These are phyloP conservation scores for Gila robusta DNA, from an alignment of 2,797 vertebrate genomes.

Conservation along the genomic window DNA sequence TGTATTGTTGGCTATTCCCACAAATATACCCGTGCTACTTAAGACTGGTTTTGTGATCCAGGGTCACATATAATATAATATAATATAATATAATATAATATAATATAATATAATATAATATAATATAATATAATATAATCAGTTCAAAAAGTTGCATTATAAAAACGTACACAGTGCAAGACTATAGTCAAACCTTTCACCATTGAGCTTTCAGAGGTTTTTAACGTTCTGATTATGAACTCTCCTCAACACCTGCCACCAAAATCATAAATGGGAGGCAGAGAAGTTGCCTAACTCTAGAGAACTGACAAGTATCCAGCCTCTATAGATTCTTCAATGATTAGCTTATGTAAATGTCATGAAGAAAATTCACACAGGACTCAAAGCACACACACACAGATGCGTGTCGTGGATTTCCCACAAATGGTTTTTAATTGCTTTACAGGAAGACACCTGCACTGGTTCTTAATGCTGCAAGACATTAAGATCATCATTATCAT, in stretches of 20 bases:
- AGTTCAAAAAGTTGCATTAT: neutral
- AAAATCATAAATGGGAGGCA: slow-evolving; percentile 14
- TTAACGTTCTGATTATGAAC: neutral
- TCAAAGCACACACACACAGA: slow-evolving; percentile 19
- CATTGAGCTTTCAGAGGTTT: neutral
- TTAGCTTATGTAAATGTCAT: slow-evolving; percentile 47
- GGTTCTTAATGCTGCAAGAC: slow-evolving; percentile 40
- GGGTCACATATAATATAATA: no score
- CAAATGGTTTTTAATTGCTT: slow-evolving; percentile 56
- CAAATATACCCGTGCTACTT: no score
- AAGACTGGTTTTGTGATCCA: no score
- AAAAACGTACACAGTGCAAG: neutral
- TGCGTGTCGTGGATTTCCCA: neutral
- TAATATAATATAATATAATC: neutral
- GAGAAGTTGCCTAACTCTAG: neutral
- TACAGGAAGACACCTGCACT: slow-evolving; percentile 46
- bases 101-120: no score
- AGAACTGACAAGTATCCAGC: slow-evolving; percentile 5
- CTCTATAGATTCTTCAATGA: slow-evolving; percentile 41
- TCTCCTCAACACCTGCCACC: slow-evolving; percentile 7
- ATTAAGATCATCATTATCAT: slow-evolving; percentile 48
- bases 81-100: no score
- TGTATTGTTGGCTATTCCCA: no score
- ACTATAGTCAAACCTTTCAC: neutral
- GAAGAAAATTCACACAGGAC: slow-evolving; percentile 33